A percentile compares a stretch with the other conserved stretches of the same genome.
These are phyloP conservation scores for Caenorhabditis doughertyi DNA, from an alignment of 2,888 invertebrate species.

Conservation along the genomic window DNA sequence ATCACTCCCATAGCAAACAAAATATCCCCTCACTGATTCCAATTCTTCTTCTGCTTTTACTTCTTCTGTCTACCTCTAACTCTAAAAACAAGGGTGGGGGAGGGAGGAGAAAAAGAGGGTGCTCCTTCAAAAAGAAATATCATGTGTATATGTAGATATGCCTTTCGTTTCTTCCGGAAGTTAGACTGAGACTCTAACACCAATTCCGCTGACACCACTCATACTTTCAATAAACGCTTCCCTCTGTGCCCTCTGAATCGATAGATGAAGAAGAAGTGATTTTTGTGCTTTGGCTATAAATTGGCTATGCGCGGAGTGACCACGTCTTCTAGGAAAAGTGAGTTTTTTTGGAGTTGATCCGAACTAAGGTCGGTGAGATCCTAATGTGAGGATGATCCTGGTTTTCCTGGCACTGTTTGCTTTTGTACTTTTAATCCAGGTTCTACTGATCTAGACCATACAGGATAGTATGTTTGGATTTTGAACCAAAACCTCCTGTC, in stretches of 20 bases:
- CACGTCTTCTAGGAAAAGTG: slow-evolving; percentile 48
- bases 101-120: neutral
- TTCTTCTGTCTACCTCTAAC: slow-evolving; percentile 29
- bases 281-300: neutral
- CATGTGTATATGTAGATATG: slow-evolving; percentile 30
- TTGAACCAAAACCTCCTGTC: too few relatives aligned
- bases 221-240: slow-evolving; percentile 16
- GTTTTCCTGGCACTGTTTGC: neutral
- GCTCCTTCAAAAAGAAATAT: slow-evolving; percentile 31
- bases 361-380: neutral
- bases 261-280: neutral
- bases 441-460: too few relatives aligned
- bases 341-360: neutral
- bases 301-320: slow-evolving; percentile 30
- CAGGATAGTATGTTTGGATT: too few relatives aligned
- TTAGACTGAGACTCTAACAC: slow-evolving; percentile 51
- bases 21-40: neutral
- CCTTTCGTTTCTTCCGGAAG: slow-evolving; percentile 45
- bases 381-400: too few relatives aligned
- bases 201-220: slow-evolving; percentile 31
- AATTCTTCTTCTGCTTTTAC: neutral
- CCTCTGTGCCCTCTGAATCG: slow-evolving; percentile 14
- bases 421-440: too few relatives aligned
- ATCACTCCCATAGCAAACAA: neutral
- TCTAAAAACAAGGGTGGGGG: slow-evolving; percentile 1